A percentile compares a stretch with the other conserved stretches of the same genome.
Conservation (phyloP, 2,113 vertebrate species). For the Tretioscincus oriximinensis region DNA sequence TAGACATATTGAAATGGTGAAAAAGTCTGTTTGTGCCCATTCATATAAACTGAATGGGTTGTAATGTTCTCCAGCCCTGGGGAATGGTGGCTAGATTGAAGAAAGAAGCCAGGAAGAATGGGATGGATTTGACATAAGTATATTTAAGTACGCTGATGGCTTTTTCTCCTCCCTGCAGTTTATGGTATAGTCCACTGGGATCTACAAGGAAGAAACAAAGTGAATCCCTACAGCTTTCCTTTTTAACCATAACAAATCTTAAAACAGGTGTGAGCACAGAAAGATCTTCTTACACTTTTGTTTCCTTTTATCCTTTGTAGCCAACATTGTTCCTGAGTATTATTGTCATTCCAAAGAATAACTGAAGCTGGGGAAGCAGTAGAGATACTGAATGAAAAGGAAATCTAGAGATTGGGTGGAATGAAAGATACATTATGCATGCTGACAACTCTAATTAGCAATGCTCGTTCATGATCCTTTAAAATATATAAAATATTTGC, state of each 20-base stretch:
- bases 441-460: constrained; percentile 67
- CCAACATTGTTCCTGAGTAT: constrained; percentile 41
- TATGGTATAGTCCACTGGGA: constrained; percentile 86
- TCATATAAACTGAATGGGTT: constrained; percentile 92
- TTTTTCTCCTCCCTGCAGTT: constrained; percentile 89
- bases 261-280: constrained; percentile 91
- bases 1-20: constrained; percentile 90
- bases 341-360: constrained; percentile 68
- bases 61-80: constrained; percentile 90
- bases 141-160: constrained; percentile 87
- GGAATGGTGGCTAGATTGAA: constrained; percentile 84
- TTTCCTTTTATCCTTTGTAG: constrained; percentile 52
- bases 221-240: constrained; percentile 86
- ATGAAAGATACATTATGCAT: constrained; percentile 35
- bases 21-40: constrained; percentile 98
- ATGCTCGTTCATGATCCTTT: constrained; percentile 70
- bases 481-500: constrained; percentile 74
- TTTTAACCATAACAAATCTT: constrained; percentile 90
- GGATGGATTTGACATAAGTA: constrained; percentile 99
- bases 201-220: constrained; percentile 86
- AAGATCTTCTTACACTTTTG: constrained; percentile 72
- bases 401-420: background rate
- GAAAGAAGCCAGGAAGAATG: constrained; percentile 88
- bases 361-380: background rate
- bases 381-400: constrained; percentile 17